Base-by-base conservation (phyloP, 2,113 vertebrate genomes). In the Phoenicopterus ruber region DNA sequence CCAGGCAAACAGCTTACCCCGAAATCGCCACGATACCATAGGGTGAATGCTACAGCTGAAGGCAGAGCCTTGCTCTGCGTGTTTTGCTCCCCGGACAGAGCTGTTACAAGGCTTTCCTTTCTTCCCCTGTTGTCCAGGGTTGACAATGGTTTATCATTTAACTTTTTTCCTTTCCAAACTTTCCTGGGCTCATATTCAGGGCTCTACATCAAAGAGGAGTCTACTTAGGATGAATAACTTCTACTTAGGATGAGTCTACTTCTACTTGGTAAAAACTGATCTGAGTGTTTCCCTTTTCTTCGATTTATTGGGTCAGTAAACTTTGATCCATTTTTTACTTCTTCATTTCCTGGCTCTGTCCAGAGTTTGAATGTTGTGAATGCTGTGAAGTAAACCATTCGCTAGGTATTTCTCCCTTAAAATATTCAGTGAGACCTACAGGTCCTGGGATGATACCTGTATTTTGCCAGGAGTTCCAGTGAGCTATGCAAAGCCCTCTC, bases 11-110 rank as follows among this genome's bases (percentile, higher is more conserved):
- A 38, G 2, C 26, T 91, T 78, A 55, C 13, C 32, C 42, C 2
- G 2, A 47, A 73, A 32, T 6, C 2, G 0, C 21, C 0, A 0
- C 1, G 4, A 20, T 31, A 34, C 31, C 1, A 1, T 7, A 14
- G 36, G 22, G 15, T 50, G 67, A 59, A 61, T 17, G 21, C 26
- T 42, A 61, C 19, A 70, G 25, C 18, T 40, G 58, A 80, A 82
- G 62, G 54, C 47, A 80, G 28, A 61, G 57, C 13, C 79, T 58
- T 78, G 31, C 66, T 69, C 47, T 57, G 32, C 2, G 1, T 47
- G 22, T 72, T 72, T 84, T 46, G 11, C 10, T 91, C 24, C 44
- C 5, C 1, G 18, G n/a, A 46, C n/a, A 74, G 32, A 74, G 47
- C 18, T 84, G 17, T n/a, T 44, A 21, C 13, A 57, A 63, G 55